A percentile compares a stretch with the other conserved stretches of the same genome.
Evolutionary conservation across 2,113 vertebrate species (phyloP).

Genomic region (Leuciscus idus): DNA sequence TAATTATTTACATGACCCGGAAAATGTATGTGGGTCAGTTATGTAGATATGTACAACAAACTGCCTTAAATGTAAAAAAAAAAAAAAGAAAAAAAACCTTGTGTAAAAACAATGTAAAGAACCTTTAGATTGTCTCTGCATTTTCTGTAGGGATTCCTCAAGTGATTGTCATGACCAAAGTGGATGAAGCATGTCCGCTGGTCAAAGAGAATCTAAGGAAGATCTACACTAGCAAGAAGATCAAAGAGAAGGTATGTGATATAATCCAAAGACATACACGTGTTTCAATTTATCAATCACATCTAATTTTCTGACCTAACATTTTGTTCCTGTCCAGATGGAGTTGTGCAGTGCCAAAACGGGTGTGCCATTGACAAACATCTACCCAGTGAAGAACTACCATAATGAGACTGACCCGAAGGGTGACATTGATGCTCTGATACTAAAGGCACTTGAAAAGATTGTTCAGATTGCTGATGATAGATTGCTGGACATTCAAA

Average conservation of each 20-base stretch:
- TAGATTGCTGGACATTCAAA: background rate
- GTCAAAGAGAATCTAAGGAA: background rate
- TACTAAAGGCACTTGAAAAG: conserved; percentile 44
- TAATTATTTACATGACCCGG: background rate
- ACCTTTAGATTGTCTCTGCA: background rate
- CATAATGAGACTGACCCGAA: background rate
- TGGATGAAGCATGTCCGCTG: conserved; percentile 28
- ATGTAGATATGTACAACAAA: background rate
- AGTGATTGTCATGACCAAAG: conserved; percentile 49
- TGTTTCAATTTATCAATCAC: too few relatives aligned
- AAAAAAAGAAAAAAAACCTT: background rate
- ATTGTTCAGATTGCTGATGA: background rate
- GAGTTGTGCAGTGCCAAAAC: background rate
- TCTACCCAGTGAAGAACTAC: conserved; percentile 53
- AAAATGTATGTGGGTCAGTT: background rate
- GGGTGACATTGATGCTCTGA: background rate
- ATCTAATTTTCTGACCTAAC: background rate
- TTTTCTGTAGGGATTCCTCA: conserved; percentile 46
- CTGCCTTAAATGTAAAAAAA: background rate
- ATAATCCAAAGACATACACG: too few relatives aligned
- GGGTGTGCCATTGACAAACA: conserved; percentile 16
- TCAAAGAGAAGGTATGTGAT: conserved; percentile 33
- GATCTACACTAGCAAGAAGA: conserved; percentile 41
- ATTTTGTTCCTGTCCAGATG: conserved; percentile 30
- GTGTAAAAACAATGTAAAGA: background rate